These are phyloP conservation scores for Agraylea sexmaculata DNA, from an alignment of 1,140 invertebrate species.

Conservation along the genomic window DNA sequence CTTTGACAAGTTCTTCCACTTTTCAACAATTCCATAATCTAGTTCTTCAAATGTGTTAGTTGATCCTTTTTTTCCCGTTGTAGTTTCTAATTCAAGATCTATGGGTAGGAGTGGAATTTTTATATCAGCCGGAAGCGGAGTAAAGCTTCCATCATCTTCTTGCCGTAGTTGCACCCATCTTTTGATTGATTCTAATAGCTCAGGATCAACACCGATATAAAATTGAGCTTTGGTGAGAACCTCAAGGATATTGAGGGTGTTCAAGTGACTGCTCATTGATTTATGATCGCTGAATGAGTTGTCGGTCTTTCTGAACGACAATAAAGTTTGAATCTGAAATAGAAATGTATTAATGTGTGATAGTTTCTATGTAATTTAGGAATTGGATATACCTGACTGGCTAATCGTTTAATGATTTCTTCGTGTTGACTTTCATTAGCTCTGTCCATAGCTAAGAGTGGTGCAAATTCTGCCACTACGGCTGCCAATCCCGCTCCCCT, in stretches of 20 bases:
- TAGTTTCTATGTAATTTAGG: not conserved
- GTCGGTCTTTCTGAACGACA: constrained; percentile 45
- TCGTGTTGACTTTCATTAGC: constrained; percentile 23
- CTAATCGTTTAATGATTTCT: constrained; percentile 36
- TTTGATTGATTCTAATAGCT: constrained; percentile 43
- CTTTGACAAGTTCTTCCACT: constrained; percentile 37
- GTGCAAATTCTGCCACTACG: constrained; percentile 29
- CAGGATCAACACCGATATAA: constrained; percentile 45
- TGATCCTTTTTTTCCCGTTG: constrained; percentile 18
- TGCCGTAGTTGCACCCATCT: constrained; percentile 47
- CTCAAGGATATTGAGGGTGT: constrained; percentile 44
- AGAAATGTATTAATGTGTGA: not conserved
- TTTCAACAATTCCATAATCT: constrained; percentile 25
- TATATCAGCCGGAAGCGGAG: constrained; percentile 41
- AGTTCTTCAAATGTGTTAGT: constrained; percentile 17
- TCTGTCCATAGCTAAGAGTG: constrained; percentile 20
- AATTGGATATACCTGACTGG: constrained; percentile 32
- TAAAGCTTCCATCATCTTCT: constrained; percentile 45
- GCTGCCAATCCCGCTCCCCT: constrained; percentile 27
- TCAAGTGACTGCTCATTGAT: constrained; percentile 43
- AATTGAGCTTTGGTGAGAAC: constrained; percentile 45
- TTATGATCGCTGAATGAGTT: constrained; percentile 52
- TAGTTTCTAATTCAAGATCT: constrained; percentile 29
- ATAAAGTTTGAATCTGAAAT: constrained; percentile 45
- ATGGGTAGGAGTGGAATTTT: constrained; percentile 39